These are phyloP conservation scores for Trachelus iudaicus DNA, from an alignment of 2,888 invertebrate species.

Conservation along the genomic window DNA sequence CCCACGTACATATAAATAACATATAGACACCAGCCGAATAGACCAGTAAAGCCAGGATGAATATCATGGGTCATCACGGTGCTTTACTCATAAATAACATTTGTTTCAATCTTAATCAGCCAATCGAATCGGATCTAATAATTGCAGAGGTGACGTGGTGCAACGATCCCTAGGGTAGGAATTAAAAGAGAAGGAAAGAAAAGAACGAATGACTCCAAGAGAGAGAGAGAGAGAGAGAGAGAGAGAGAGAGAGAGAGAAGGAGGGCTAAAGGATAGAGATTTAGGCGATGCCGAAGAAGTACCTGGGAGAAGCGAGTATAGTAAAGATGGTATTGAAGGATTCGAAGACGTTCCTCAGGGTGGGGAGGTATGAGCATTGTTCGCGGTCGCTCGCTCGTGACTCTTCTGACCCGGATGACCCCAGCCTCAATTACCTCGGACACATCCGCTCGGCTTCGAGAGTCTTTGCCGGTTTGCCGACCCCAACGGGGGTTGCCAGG, in stretches of 20 bases:
- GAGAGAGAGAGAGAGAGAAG: conserved; percentile 17
- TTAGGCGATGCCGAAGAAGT: conserved; percentile 12
- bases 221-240: conserved; percentile 14
- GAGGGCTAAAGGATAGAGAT: conserved; percentile 17
- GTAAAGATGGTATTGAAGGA: conserved; percentile 14
- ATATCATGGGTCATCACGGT: conserved; percentile 57
- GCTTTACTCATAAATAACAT: conserved; percentile 61
- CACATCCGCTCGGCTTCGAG: conserved; percentile 57
- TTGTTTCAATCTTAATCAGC: conserved; percentile 63
- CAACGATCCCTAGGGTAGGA: background rate
- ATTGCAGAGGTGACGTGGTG: conserved; percentile 41
- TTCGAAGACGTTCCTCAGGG: conserved; percentile 26
- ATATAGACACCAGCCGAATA: conserved; percentile 20
- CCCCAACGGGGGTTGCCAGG: too few species aligned
- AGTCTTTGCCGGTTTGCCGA: too few species aligned
- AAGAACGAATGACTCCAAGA: conserved; percentile 22
- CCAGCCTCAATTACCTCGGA: conserved; percentile 65
- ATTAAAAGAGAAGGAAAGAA: conserved; percentile 11
- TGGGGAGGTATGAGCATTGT: conserved; percentile 55
- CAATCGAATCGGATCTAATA: conserved; percentile 62
- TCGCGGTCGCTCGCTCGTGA: conserved; percentile 63
- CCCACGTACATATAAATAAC: background rate
- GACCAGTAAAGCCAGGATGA: conserved; percentile 32
- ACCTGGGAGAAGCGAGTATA: conserved; percentile 20
- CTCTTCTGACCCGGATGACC: conserved; percentile 64